Evolutionary conservation across 2,113 vertebrate species (phyloP).

Genomic region (Irena cyanogastra): DNA sequence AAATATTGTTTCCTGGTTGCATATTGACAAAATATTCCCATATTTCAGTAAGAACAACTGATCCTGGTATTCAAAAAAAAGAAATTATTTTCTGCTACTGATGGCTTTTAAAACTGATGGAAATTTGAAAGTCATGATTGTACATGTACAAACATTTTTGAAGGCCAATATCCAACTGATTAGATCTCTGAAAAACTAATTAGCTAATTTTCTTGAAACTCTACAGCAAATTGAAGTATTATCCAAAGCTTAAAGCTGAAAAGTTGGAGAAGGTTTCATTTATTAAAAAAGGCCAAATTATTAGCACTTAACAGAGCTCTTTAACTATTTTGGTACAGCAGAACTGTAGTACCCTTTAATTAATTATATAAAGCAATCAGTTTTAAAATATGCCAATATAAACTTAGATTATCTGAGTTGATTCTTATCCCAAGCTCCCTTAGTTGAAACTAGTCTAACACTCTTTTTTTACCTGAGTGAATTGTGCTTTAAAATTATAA

Average conservation of each 20-base stretch:
- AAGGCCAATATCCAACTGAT: slow-evolving; percentile 17
- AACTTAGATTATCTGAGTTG: not conserved
- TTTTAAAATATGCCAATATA: not conserved
- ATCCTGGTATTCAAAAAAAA: not conserved
- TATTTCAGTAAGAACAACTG: not conserved
- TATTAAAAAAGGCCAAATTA: not conserved
- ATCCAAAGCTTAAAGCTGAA: not conserved
- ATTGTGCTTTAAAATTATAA: not conserved
- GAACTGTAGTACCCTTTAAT: not conserved
- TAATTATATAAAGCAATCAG: not conserved
- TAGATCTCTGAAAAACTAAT: slow-evolving; percentile 42
- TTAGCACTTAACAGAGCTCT: not conserved
- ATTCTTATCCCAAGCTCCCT: not conserved
- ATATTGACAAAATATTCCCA: not conserved
- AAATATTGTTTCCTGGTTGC: not conserved
- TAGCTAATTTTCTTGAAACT: slow-evolving; percentile 41
- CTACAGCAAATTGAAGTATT: slow-evolving; percentile 17
- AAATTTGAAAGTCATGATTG: not conserved
- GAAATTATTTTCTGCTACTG: not conserved
- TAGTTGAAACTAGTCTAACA: not conserved
- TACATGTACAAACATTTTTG: slow-evolving; percentile 2
- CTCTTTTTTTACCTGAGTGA: not conserved
- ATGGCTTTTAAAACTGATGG: not conserved
- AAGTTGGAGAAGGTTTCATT: slow-evolving; percentile 2
- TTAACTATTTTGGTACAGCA: not conserved